Percentiles rank a stretch among this genome's conserved stretches.
phyloP scores from a whole-genome alignment of 2,113 vertebrate genomes.

The Elephantulus edwardii region DNA sequence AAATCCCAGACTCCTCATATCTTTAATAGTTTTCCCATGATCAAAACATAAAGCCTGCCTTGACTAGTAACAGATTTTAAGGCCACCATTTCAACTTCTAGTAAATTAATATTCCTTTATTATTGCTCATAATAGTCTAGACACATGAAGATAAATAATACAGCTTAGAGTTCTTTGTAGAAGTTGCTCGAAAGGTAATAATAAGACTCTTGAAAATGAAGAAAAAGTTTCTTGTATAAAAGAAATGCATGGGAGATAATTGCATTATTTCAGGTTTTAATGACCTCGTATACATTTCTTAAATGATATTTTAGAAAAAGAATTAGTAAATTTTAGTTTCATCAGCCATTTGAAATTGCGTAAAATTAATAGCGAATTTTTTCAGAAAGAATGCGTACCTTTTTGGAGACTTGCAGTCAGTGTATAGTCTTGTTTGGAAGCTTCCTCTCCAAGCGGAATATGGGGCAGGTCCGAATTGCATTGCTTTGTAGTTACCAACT shows the following conservation, averaged over 20 bases:
- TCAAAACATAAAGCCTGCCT: too few species aligned
- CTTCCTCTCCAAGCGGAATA: background rate
- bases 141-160: background rate
- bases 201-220: background rate
- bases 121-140: background rate
- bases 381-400: too few species aligned
- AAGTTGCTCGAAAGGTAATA: background rate
- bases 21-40: too few species aligned
- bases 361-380: background rate
- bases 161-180: background rate
- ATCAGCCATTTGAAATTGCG: background rate
- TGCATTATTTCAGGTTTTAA: constrained; percentile 5
- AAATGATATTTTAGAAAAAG: background rate
- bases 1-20: too few species aligned
- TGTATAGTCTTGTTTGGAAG: rapidly evolving
- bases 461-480: rapidly evolving
- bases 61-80: too few species aligned
- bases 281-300: background rate
- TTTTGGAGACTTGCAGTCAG: too few species aligned
- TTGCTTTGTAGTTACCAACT: background rate
- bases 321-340: constrained; percentile 18
- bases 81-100: too few species aligned
- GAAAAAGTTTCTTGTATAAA: background rate
- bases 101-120: background rate
- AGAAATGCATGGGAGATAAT: background rate